Evolutionary conservation across 2,888 invertebrate genomes (phyloP).

Genomic region (Drosophila greeni): DNA sequence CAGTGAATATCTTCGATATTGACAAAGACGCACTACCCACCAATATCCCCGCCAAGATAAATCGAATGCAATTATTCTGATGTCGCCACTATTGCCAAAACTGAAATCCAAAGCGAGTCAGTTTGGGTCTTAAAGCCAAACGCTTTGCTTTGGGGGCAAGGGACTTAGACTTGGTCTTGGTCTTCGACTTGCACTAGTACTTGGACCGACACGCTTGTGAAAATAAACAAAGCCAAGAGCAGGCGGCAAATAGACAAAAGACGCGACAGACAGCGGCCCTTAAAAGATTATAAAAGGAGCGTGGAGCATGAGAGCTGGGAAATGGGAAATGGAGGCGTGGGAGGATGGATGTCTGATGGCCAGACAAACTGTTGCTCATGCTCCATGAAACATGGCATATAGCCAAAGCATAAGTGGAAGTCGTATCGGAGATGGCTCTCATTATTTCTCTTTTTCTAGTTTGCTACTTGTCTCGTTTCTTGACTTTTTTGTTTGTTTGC

Average conservation of each 20-base stretch:
- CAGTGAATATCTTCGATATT: neutral
- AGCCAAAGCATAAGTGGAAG: slow-evolving; percentile 32
- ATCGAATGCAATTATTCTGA: slow-evolving; percentile 34
- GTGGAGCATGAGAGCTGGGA: neutral
- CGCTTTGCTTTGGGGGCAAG: slow-evolving; percentile 59
- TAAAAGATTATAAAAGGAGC: slow-evolving; percentile 64
- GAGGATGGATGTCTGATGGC: slow-evolving; percentile 32
- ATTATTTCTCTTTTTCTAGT: slow-evolving; percentile 28
- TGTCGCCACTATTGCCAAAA: slow-evolving; percentile 29
- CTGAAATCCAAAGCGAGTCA: slow-evolving; percentile 3
- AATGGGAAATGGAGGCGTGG: slow-evolving; percentile 7
- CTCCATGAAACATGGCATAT: slow-evolving; percentile 29
- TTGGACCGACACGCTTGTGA: slow-evolving; percentile 23
- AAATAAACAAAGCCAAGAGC: slow-evolving; percentile 49
- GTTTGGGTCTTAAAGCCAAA: slow-evolving; percentile 50
- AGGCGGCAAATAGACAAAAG: slow-evolving; percentile 60
- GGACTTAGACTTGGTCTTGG: slow-evolving; percentile 13
- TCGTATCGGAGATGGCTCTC: slow-evolving; percentile 37
- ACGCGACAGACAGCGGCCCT: slow-evolving; percentile 56
- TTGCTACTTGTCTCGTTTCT: neutral
- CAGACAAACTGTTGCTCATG: slow-evolving; percentile 43
- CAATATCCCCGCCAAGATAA: neutral
- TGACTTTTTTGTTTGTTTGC: slow-evolving; percentile 4
- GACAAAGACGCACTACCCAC: neutral
- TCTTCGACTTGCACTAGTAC: neutral